These are phyloP conservation scores for Chelon labrosus DNA, from an alignment of 2,797 vertebrate species.

Conservation along the genomic window DNA sequence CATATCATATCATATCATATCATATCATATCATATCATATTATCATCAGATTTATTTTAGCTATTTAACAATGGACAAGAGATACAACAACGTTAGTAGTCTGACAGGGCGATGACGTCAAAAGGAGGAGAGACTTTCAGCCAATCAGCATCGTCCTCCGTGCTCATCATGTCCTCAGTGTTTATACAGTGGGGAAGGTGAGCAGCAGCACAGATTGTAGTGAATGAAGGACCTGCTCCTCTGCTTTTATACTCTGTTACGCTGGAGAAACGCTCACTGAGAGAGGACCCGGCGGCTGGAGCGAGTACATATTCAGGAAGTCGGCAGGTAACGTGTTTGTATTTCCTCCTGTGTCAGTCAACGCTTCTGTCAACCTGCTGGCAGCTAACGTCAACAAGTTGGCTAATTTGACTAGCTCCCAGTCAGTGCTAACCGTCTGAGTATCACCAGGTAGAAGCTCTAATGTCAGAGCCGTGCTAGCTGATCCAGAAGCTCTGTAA, in stretches of 20 bases:
- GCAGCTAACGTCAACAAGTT: constrained; percentile 53
- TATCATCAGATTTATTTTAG: too few species aligned
- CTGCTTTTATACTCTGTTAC: background rate
- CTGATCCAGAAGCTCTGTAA: background rate
- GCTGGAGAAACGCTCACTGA: background rate
- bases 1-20: too few species aligned
- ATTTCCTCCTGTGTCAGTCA: background rate
- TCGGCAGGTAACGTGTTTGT: background rate
- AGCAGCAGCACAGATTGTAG: background rate
- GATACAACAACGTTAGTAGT: too few species aligned
- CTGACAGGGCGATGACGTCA: constrained; percentile 55
- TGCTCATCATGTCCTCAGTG: constrained; percentile 47
- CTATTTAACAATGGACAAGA: too few species aligned
- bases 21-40: too few species aligned
- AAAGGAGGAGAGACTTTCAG: constrained; percentile 68
- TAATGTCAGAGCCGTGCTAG: background rate
- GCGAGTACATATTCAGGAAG: constrained; percentile 22
- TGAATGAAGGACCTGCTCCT: background rate
- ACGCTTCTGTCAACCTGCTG: constrained; percentile 19
- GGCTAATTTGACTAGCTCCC: constrained; percentile 38
- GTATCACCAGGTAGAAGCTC: too few species aligned
- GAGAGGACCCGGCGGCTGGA: background rate
- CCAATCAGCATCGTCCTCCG: constrained; percentile 66
- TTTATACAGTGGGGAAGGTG: constrained; percentile 57
- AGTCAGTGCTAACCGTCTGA: background rate